A percentile compares a stretch with the other conserved stretches of the same genome.
Evolutionary conservation across 1,140 invertebrate species (phyloP).

Genomic region (Ips typographus): DNA sequence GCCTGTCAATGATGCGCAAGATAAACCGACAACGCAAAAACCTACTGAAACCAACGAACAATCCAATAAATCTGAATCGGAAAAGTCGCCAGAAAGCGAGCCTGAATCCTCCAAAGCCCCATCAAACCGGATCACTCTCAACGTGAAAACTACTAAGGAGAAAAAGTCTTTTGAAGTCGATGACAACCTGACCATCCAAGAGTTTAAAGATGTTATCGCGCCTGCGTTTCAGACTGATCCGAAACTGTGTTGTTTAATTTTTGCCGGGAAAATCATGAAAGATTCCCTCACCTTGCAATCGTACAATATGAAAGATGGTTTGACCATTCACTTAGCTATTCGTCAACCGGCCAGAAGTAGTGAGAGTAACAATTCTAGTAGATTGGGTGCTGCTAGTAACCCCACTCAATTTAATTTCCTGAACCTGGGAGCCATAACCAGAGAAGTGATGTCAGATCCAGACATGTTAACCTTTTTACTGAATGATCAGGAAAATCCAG

Average conservation of each 20-base stretch:
- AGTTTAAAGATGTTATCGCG: conserved; percentile 89
- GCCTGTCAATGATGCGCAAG: too few relatives aligned
- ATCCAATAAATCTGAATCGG: too few relatives aligned
- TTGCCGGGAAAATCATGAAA: conserved; percentile 99
- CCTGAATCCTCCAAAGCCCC: neutral
- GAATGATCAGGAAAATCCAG: conserved; percentile 96
- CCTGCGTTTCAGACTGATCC: conserved; percentile 86
- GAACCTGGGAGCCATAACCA: conserved; percentile 78
- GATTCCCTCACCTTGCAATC: conserved; percentile 87
- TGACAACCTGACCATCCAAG: conserved; percentile 18
- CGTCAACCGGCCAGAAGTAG: conserved; percentile 65
- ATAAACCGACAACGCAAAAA: too few relatives aligned
- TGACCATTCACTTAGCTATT: conserved; percentile 96
- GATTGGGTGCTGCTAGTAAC: conserved; percentile 55
- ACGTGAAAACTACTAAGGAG: neutral
- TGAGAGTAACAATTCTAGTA: conserved; percentile 57
- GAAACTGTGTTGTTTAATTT: conserved; percentile 95
- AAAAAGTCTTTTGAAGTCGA: neutral
- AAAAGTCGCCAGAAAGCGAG: neutral
- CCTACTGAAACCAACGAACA: too few relatives aligned
- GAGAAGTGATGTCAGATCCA: conserved; percentile 88
- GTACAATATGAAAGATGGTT: conserved; percentile 93
- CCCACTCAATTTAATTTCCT: conserved; percentile 72
- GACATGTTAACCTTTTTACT: conserved; percentile 90
- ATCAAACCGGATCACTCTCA: neutral